Percentiles rank a stretch among this genome's conserved stretches.
phyloP scores from a whole-genome alignment of 1,140 invertebrate species.

The Drosophila suzukii region DNA sequence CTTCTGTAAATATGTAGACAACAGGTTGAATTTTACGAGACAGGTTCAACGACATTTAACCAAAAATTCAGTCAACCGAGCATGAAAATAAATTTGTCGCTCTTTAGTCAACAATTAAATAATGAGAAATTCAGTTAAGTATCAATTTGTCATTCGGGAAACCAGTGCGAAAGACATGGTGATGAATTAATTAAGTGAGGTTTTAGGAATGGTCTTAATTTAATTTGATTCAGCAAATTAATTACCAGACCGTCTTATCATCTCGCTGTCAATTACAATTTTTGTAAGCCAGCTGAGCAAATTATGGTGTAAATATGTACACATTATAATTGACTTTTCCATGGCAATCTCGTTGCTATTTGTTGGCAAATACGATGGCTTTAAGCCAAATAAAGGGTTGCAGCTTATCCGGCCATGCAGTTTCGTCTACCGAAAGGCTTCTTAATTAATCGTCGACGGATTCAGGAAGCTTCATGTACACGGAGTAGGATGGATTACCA shows the following conservation, averaged over 20 bases:
- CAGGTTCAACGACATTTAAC: constrained; percentile 13
- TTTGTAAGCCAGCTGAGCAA: constrained; percentile 14
- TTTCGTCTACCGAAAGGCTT: neutral
- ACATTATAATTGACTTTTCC: constrained; percentile 18
- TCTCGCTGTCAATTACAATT: constrained; percentile 29
- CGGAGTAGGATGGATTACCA: neutral
- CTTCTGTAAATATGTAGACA: constrained; percentile 22
- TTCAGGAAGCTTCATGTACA: neutral
- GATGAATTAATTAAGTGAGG: constrained; percentile 20
- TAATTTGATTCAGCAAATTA: constrained; percentile 21
- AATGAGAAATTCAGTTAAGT: neutral
- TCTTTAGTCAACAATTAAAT: neutral
- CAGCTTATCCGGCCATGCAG: neutral
- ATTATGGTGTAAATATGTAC: constrained; percentile 35
- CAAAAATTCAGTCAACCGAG: neutral
- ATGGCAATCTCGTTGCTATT: neutral
- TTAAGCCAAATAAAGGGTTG: constrained; percentile 1
- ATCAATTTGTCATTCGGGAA: constrained; percentile 2
- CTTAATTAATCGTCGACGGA: constrained; percentile 3
- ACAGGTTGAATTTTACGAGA: neutral
- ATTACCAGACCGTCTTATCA: constrained; percentile 3
- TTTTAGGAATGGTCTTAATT: neutral
- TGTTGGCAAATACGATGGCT: neutral
- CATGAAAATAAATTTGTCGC: constrained; percentile 19
- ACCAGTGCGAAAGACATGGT: constrained; percentile 4